Evolutionary conservation across 2,113 vertebrate species (phyloP).

Genomic region (Prolemur simus): DNA sequence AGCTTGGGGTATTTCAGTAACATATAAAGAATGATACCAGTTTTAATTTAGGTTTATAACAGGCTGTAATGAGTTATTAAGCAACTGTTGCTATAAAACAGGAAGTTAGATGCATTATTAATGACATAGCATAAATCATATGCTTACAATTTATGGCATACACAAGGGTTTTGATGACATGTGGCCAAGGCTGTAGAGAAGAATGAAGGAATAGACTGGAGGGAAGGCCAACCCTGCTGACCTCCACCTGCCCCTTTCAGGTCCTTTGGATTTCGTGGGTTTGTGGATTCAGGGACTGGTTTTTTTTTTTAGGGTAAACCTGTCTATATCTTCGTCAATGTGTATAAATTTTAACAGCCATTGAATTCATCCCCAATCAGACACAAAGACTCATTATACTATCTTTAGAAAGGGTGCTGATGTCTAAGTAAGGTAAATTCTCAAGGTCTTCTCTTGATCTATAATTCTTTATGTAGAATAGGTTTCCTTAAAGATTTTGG

Average conservation of each 20-base stretch:
- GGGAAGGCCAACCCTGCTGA: not conserved
- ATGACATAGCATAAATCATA: not conserved
- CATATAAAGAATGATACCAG: not conserved
- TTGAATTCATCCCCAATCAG: not conserved
- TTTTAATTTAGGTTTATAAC: not conserved
- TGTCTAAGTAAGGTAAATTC: not conserved
- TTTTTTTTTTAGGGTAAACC: not conserved
- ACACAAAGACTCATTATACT: not conserved
- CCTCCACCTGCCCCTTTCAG: too few relatives aligned
- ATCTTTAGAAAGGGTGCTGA: not conserved
- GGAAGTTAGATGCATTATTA: not conserved
- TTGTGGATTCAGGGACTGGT: not conserved
- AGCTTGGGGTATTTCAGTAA: not conserved
- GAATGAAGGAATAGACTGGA: not conserved
- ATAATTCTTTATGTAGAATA: not conserved
- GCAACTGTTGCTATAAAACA: not conserved
- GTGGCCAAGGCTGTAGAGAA: not conserved
- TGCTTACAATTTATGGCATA: accelerated
- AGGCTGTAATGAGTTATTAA: not conserved
- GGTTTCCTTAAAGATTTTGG: not conserved
- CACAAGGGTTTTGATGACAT: not conserved
- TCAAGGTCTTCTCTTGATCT: not conserved
- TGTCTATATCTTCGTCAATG: not conserved
- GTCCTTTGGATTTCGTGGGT: not conserved
- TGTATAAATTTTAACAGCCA: not conserved